Evolutionary conservation across 2,113 vertebrate genomes (phyloP).

Genomic region (Sialia sialis): DNA sequence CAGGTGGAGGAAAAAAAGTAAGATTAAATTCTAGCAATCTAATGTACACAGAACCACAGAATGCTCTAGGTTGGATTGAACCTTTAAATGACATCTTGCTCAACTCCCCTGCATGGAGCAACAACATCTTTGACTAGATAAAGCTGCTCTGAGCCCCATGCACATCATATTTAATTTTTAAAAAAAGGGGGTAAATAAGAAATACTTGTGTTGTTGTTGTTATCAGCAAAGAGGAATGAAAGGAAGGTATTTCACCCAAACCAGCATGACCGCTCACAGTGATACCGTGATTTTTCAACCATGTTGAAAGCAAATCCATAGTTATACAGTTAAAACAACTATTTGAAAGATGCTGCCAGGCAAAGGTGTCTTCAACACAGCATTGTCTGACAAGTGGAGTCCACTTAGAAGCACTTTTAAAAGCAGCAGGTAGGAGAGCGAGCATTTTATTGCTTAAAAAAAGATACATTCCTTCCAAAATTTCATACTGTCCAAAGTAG

Average conservation of each 20-base stretch:
- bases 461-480: not conserved
- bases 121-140: not conserved
- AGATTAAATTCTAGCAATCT: not conserved
- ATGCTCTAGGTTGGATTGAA: not conserved
- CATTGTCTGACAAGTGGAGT: not conserved
- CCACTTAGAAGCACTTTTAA: not conserved
- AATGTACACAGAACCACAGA: not conserved
- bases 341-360: not conserved
- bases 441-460: not conserved
- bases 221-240: not conserved
- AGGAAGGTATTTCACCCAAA: not conserved
- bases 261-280: not conserved
- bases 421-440: not conserved
- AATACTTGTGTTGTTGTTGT: not conserved
- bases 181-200: not conserved
- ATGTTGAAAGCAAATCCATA: not conserved
- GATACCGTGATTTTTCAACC: not conserved
- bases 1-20: not conserved
- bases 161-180: not conserved
- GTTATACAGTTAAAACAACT: not conserved
- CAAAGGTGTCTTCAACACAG: not conserved
- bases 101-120: not conserved
- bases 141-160: not conserved
- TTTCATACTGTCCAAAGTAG: not conserved
- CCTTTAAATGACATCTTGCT: not conserved